phyloP scores from a whole-genome alignment of 2,888 invertebrate species.

The Idaea dimidiata region DNA sequence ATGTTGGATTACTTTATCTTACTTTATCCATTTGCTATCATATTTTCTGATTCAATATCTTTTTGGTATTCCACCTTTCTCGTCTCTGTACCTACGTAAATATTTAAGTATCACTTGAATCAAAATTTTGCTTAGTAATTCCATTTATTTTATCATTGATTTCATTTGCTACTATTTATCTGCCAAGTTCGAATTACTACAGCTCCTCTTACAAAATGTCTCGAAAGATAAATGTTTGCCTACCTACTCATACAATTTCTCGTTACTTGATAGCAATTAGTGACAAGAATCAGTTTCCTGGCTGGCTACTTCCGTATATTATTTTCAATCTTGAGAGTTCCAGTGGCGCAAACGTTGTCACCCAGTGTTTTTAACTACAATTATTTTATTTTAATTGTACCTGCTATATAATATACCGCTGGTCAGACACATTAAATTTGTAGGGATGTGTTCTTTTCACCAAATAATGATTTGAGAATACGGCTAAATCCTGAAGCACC shows the following conservation, averaged over 20 bases:
- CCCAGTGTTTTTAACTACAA: too few relatives aligned
- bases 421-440: too few relatives aligned
- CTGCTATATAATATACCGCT: too few relatives aligned
- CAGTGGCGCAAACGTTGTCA: too few relatives aligned
- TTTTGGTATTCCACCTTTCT: neutral
- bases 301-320: neutral
- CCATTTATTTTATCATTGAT: neutral
- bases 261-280: conserved; percentile 29
- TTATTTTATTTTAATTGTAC: too few relatives aligned
- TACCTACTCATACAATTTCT: conserved; percentile 6
- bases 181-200: neutral
- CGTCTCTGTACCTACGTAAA: neutral
- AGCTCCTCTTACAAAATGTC: neutral
- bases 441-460: too few relatives aligned
- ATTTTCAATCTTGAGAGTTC: neutral
- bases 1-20: neutral
- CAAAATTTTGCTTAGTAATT: neutral
- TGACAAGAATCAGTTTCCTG: conserved; percentile 13
- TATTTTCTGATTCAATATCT: neutral
- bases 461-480: too few relatives aligned
- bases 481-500: too few relatives aligned
- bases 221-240: conserved; percentile 2
- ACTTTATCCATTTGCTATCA: neutral
- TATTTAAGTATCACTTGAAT: neutral
- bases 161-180: neutral